Percentiles rank a stretch among this genome's conserved stretches.
Evolutionary conservation across 2,113 vertebrate genomes (phyloP).

Genomic region (Hypocryptadius cinnamomeus): DNA sequence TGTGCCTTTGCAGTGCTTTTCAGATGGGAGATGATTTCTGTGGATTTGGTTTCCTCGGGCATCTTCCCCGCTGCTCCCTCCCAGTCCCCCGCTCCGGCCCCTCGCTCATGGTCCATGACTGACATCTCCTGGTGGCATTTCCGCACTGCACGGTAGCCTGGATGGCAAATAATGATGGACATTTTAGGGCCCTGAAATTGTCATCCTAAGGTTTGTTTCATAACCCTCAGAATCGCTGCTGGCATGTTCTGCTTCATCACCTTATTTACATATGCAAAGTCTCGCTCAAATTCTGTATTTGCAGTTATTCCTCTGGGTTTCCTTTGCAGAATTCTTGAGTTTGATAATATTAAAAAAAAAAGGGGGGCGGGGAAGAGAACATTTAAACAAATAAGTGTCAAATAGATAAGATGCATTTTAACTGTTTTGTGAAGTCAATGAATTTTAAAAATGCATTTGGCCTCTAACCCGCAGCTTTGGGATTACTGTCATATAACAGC

Average conservation of each 20-base stretch:
- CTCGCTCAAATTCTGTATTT: neutral
- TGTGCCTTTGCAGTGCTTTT: neutral
- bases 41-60: neutral
- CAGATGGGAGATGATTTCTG: neutral
- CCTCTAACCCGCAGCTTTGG: neutral
- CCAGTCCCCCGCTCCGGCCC: rapidly evolving
- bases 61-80: neutral
- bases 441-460: neutral
- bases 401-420: neutral
- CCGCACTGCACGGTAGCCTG: neutral
- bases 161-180: rapidly evolving
- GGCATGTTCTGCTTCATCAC: neutral
- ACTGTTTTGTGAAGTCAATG: neutral
- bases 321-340: neutral
- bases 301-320: neutral
- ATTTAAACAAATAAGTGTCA: neutral
- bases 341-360: neutral
- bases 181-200: neutral
- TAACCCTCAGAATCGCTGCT: neutral
- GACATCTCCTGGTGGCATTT: slow-evolving; percentile 66
- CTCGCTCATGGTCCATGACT: slow-evolving; percentile 12
- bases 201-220: neutral
- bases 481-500: neutral
- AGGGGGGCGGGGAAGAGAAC: rapidly evolving
- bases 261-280: neutral